Percentiles rank a stretch among this genome's conserved stretches.
Evolutionary conservation across 2,797 vertebrate species (phyloP).

Genomic region (Rhynchotus rufescens): DNA sequence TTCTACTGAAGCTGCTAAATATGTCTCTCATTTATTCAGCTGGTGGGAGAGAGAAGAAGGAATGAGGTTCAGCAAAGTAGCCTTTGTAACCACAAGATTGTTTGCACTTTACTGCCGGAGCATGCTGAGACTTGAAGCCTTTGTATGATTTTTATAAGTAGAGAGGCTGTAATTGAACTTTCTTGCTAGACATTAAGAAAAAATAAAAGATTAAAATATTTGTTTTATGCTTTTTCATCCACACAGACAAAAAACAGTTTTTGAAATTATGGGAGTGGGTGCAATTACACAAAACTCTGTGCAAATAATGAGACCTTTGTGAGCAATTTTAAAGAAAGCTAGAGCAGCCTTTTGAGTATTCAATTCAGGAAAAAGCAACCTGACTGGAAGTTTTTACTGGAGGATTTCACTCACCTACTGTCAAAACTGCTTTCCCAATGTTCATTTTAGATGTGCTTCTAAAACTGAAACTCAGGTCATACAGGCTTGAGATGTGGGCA

Average conservation of each 20-base stretch:
- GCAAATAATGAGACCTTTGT: slow-evolving; percentile 46
- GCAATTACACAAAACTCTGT: slow-evolving; percentile 41
- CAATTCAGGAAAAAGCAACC: slow-evolving; percentile 18
- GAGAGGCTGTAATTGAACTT: slow-evolving; percentile 61
- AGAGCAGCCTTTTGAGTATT: neutral
- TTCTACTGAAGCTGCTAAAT: slow-evolving; percentile 62
- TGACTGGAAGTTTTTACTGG: slow-evolving; percentile 10
- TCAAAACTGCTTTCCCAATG: neutral
- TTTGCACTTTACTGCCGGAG: slow-evolving; percentile 63
- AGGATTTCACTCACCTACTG: neutral
- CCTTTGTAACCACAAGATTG: slow-evolving; percentile 60
- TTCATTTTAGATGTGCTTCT: neutral
- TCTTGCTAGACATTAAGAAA: slow-evolving; percentile 51
- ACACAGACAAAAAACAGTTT: neutral
- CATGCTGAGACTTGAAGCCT: slow-evolving; percentile 55
- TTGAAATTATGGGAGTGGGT: slow-evolving; percentile 41
- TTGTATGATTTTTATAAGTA: slow-evolving; percentile 63
- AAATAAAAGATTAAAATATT: slow-evolving; percentile 65
- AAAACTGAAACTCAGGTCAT: neutral
- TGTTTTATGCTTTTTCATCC: slow-evolving; percentile 39
- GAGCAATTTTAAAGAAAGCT: slow-evolving; percentile 33
- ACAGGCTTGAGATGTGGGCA: neutral
- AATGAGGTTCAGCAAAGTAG: slow-evolving; percentile 61
- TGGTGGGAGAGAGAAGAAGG: slow-evolving; percentile 56
- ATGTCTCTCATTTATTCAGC: slow-evolving; percentile 68